phyloP scores from a whole-genome alignment of 1,140 invertebrate species.

The Nautilus pompilius region DNA sequence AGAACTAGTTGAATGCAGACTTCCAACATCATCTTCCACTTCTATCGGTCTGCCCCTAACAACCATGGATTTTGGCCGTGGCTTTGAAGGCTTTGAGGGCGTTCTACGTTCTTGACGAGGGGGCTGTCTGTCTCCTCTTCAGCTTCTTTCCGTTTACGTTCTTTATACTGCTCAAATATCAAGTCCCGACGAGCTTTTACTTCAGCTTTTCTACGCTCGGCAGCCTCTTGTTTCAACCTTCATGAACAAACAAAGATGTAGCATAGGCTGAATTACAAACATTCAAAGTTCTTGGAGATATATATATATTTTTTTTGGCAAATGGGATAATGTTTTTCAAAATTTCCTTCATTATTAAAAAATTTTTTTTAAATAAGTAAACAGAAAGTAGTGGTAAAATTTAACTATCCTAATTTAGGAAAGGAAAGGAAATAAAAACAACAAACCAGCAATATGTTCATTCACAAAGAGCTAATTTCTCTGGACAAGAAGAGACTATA shows the following conservation, averaged over 20 bases:
- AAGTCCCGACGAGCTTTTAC: slow-evolving; percentile 78
- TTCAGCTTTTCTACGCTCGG: slow-evolving; percentile 82
- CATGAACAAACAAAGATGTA: neutral
- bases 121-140: slow-evolving; percentile 22
- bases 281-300: too few relatives aligned
- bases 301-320: too few relatives aligned
- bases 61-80: slow-evolving; percentile 42
- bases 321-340: too few relatives aligned
- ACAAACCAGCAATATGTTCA: too few relatives aligned
- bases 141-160: slow-evolving; percentile 90
- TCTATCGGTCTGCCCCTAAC: slow-evolving; percentile 14
- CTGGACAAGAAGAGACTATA: too few relatives aligned
- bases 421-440: too few relatives aligned
- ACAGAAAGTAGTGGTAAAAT: too few relatives aligned
- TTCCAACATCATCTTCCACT: slow-evolving; percentile 9
- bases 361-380: too few relatives aligned
- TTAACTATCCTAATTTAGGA: too few relatives aligned
- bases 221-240: slow-evolving; percentile 80
- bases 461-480: too few relatives aligned
- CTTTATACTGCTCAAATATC: slow-evolving; percentile 91
- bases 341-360: too few relatives aligned
- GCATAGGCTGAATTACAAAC: neutral
- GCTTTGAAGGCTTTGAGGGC: slow-evolving; percentile 10
- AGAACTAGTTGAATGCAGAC: slow-evolving; percentile 19
- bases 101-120: slow-evolving; percentile 9